Evolutionary conservation across 2,888 invertebrate species (phyloP).

Genomic region (Lypha dubia): DNA sequence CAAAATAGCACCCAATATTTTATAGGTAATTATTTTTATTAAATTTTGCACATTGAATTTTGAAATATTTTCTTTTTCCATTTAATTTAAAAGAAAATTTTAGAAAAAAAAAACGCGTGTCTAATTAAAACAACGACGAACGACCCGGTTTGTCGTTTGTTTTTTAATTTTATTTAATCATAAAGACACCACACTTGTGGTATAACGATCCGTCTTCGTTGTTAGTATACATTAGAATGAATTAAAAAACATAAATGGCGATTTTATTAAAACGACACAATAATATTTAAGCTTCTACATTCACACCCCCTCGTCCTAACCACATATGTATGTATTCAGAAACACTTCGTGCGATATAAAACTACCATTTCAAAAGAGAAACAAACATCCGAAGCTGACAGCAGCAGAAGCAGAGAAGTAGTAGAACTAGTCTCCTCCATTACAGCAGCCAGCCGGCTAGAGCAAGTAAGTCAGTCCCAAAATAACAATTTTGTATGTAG

Average conservation of each 20-base stretch:
- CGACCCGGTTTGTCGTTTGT: constrained; percentile 39
- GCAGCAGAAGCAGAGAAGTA: constrained; percentile 11
- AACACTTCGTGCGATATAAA: constrained; percentile 4
- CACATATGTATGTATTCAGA: too few relatives aligned
- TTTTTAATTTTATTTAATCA: not conserved
- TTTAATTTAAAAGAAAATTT: constrained; percentile 6
- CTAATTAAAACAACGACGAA: constrained; percentile 16
- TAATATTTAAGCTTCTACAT: not conserved
- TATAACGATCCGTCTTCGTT: constrained; percentile 55
- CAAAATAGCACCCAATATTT: not conserved
- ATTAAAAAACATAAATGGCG: constrained; percentile 33
- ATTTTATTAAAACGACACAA: constrained; percentile 34
- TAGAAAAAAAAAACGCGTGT: constrained; percentile 32
- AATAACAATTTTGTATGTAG: constrained; percentile 6
- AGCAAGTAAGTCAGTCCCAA: not conserved
- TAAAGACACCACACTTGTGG: constrained; percentile 35
- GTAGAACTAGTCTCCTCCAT: not conserved
- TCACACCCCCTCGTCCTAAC: not conserved
- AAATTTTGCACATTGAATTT: constrained; percentile 39
- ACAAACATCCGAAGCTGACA: constrained; percentile 1
- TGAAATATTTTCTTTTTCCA: constrained; percentile 4
- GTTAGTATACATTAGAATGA: constrained; percentile 69
- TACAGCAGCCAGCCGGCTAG: constrained; percentile 44
- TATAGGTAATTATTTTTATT: constrained; percentile 4
- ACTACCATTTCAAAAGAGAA: constrained; percentile 11